Evolutionary conservation across 2,113 vertebrate genomes (phyloP).

Genomic region (Pogonocichla stellata): DNA sequence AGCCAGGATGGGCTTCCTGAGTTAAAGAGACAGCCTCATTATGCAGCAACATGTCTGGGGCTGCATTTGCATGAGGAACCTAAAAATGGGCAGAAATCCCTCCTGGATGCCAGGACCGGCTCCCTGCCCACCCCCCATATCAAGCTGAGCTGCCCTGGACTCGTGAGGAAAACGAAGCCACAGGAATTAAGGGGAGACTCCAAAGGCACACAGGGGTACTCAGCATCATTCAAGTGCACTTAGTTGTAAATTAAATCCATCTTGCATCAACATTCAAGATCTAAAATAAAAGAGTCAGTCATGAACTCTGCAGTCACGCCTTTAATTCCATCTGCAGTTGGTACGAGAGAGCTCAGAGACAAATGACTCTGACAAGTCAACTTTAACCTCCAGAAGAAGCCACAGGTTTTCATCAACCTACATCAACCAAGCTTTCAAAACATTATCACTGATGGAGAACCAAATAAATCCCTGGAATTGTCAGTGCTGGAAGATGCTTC

Average conservation of each 20-base stretch:
- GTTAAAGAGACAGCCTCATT: not conserved
- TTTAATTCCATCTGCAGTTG: not conserved
- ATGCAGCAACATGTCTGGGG: not conserved
- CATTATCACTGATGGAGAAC: not conserved
- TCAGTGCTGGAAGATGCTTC: not conserved
- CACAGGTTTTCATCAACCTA: not conserved
- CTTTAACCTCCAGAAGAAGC: not conserved
- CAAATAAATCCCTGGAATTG: not conserved
- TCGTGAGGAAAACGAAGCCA: not conserved
- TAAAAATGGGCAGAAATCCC: not conserved
- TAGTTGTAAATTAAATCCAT: not conserved
- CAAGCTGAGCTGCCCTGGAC: accelerated
- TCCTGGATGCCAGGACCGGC: not conserved
- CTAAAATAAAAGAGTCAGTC: not conserved
- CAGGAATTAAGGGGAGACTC: not conserved
- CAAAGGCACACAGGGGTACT: not conserved
- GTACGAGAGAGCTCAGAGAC: accelerated
- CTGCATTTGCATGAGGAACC: not conserved
- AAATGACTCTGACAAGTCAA: not conserved
- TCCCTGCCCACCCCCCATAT: accelerated
- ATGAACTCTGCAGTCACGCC: not conserved
- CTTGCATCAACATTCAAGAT: not conserved
- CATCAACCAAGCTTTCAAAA: not conserved
- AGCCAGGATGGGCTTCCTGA: not conserved
- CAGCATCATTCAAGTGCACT: not conserved